Evolutionary conservation across 2,888 invertebrate species (phyloP), one percentile per base, ranked within the genome.

Genomic region (Molorchus minor): DNA sequence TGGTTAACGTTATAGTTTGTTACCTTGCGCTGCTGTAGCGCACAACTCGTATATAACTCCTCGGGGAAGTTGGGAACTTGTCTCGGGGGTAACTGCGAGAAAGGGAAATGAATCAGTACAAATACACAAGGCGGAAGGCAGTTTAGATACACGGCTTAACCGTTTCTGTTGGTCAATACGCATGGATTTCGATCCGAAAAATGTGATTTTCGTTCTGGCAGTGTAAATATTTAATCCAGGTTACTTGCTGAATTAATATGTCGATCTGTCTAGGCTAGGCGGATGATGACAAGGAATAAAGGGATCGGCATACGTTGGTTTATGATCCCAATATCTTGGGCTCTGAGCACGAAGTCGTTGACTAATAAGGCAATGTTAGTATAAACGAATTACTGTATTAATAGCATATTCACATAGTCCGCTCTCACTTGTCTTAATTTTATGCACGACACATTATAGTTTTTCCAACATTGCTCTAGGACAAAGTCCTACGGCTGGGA

Each of bases 1-100:
- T 68, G 70, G 67, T 71, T 71, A 72, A 62, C 65, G 64, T 62
- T 36, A 46, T 67, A 68, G 69, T 70, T 71, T 70, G 72, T 71
- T 69, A 67, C 69, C 61, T 62, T 58, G 55, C 62, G 62, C 59
- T 59, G 60, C n/a, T n/a, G 55, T 52, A 61, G 61, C 62, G 56
- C 63, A 55, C 45, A 38, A 54, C 54, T 56, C 65, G 65, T 70
- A 67, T 68, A 71, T 72, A 71, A 71, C 67, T 71, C 71, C 67
- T 55, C 52, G 47, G 69, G 70, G 71, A 71, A 58, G 64, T 57
- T 59, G 51, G 53, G 55, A 56, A 57, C 57, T 59, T 63, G 51
- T 68, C 69, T 68, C 70, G 40, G 56, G 57, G 63, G 71, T 62
- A 58, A 60, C 61, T 40, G 49, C 46, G 60, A n/a, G n/a, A 52